Conservation (phyloP, 1,140 invertebrate genomes). For the Drosophila kurseongensis region DNA sequence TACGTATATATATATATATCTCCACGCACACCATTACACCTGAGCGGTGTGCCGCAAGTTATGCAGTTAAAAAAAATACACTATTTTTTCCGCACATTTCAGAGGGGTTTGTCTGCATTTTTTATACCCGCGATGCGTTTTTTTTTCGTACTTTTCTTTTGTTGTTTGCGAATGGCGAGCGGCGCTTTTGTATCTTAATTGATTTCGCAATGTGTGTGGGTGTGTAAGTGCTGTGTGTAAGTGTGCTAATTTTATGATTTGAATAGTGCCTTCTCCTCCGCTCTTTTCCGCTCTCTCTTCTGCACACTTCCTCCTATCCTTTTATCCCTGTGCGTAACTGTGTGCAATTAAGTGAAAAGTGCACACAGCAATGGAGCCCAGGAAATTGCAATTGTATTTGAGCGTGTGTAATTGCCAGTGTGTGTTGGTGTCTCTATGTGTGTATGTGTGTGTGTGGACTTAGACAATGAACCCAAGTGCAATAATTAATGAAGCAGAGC, state of each 20-base stretch:
- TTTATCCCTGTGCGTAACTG: constrained; percentile 37
- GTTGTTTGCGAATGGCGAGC: constrained; percentile 47
- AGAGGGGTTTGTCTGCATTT: constrained; percentile 12
- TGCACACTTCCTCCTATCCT: constrained; percentile 6
- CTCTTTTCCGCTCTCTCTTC: constrained; percentile 2
- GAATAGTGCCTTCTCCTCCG: constrained; percentile 40
- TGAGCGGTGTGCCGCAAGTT: constrained; percentile 72
- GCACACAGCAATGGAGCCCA: constrained; percentile 61
- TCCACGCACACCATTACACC: constrained; percentile 38
- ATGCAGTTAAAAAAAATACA: constrained; percentile 66
- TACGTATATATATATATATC: constrained; percentile 1
- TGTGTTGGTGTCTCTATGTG: constrained; percentile 13
- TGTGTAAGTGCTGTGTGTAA: constrained; percentile 30
- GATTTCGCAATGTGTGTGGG: constrained; percentile 49
- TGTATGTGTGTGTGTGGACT: constrained; percentile 10
- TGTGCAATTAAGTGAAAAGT: constrained; percentile 80
- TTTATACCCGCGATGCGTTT: background rate
- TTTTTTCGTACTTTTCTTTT: constrained; percentile 38
- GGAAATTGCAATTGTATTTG: constrained; percentile 71
- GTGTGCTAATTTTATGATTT: constrained; percentile 77
- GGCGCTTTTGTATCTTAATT: constrained; percentile 75
- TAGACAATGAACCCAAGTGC: constrained; percentile 47
- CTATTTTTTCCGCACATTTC: constrained; percentile 25
- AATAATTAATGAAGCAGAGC: constrained; percentile 52
- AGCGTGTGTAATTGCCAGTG: background rate